These are phyloP conservation scores for Nannoperca obscura DNA, from an alignment of 2,797 vertebrate genomes.

Conservation along the genomic window DNA sequence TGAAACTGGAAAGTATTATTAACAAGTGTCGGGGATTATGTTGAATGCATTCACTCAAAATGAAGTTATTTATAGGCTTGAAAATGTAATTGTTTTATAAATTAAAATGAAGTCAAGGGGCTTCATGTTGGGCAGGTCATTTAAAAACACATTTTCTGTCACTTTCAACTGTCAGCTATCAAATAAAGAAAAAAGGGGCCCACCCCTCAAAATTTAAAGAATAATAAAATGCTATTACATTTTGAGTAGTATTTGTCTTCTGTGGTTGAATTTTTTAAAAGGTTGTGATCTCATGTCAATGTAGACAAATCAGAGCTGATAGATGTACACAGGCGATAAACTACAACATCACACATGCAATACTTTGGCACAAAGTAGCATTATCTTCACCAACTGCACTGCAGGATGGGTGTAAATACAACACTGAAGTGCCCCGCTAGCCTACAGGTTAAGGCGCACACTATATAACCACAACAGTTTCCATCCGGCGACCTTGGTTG, in stretches of 20 bases:
- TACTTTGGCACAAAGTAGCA: neutral
- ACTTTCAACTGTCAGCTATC: neutral
- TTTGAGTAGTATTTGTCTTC: neutral
- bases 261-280: slow-evolving; percentile 1
- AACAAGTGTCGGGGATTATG: slow-evolving; percentile 34
- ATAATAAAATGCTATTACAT: neutral
- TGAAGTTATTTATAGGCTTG: slow-evolving; percentile 15
- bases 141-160: slow-evolving; percentile 1
- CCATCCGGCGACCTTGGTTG: neutral
- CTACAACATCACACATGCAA: neutral
- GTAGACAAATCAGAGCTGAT: neutral
- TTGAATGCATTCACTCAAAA: slow-evolving; percentile 19
- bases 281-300: neutral
- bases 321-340: neutral
- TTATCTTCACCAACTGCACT: neutral
- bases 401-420: neutral
- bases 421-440: neutral
- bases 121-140: slow-evolving; percentile 6
- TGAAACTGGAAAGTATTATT: slow-evolving; percentile 75
- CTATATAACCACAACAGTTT: neutral
- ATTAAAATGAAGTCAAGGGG: neutral
- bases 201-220: neutral
- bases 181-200: slow-evolving; percentile 7
- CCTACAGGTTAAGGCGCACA: neutral
- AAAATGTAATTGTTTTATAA: slow-evolving; percentile 1